Evolutionary conservation across 2,888 invertebrate species (phyloP).

Genomic region (Elegia similella): DNA sequence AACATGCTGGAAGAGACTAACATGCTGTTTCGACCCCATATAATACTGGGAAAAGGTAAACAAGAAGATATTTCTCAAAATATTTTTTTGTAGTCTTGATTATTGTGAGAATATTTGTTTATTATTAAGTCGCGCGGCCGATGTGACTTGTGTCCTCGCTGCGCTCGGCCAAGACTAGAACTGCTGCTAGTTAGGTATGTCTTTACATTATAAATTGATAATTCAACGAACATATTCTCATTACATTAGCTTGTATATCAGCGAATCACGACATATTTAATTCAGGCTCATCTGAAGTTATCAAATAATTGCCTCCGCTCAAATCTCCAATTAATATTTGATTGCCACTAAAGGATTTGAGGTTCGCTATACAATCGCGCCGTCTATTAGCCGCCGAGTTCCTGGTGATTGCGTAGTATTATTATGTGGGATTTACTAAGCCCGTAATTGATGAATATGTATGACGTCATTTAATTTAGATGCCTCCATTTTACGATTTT

Average conservation of each 20-base stretch:
- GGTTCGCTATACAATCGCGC: constrained; percentile 3
- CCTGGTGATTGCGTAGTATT: neutral
- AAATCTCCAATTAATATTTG: neutral
- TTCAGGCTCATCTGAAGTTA: constrained; percentile 1
- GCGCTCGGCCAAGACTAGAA: too few species aligned
- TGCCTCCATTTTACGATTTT: too few species aligned
- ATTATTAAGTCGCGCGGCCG: too few species aligned
- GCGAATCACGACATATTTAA: neutral
- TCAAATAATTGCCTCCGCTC: constrained; percentile 4
- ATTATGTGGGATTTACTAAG: neutral
- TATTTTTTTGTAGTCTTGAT: too few species aligned
- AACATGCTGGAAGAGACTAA: too few species aligned
- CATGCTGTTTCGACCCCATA: too few species aligned
- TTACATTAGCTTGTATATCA: neutral
- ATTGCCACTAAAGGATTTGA: neutral
- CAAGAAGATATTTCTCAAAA: too few species aligned
- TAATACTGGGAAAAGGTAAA: too few species aligned
- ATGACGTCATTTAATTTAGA: neutral
- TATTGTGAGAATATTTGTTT: too few species aligned
- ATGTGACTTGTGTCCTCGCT: too few species aligned
- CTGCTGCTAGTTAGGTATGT: too few species aligned
- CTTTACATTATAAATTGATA: neutral
- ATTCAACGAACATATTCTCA: neutral
- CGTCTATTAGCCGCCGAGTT: neutral
- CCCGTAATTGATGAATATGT: neutral